phyloP scores from a whole-genome alignment of 30 jellyfish, hydroid and myxozoan genomes.

The Aurelia aurita complex sp. Pacific region DNA sequence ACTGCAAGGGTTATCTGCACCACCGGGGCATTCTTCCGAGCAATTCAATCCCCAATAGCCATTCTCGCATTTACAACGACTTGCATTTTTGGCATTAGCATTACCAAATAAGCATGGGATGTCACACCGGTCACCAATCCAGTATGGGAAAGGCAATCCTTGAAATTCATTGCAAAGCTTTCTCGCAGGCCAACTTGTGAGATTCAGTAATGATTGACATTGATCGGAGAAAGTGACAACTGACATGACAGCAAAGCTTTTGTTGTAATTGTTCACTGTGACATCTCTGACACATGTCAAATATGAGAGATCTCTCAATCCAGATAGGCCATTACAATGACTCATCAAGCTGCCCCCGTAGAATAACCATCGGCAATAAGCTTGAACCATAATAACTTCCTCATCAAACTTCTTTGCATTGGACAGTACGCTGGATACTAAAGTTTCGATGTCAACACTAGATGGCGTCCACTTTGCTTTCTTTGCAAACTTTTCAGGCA shows the following conservation, averaged over 20 bases:
- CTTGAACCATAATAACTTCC: not conserved
- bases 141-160: conserved; percentile 26
- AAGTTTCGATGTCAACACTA: conserved; percentile 2
- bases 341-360: conserved; percentile 9
- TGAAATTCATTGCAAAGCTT: conserved; percentile 34
- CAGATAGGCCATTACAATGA: conserved; percentile 20
- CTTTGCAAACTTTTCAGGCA: conserved; percentile 34
- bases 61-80: conserved; percentile 32
- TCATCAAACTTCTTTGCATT: not conserved
- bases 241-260: conserved; percentile 39
- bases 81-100: conserved; percentile 30
- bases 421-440: not conserved
- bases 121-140: conserved; percentile 64
- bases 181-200: conserved; percentile 58
- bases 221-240: conserved; percentile 54
- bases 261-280: conserved; percentile 26
- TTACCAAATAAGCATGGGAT: conserved; percentile 58
- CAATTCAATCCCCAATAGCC: conserved; percentile 66
- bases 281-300: conserved; percentile 48
- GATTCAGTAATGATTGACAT: conserved; percentile 43
- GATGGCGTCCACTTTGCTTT: conserved; percentile 57
- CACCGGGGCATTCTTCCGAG: conserved; percentile 64
- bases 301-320: conserved; percentile 21
- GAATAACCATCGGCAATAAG: conserved; percentile 14
- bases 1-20: conserved; percentile 46